These are phyloP conservation scores for Drosophila quinaria DNA, from an alignment of 2,888 invertebrate genomes.

Conservation along the genomic window DNA sequence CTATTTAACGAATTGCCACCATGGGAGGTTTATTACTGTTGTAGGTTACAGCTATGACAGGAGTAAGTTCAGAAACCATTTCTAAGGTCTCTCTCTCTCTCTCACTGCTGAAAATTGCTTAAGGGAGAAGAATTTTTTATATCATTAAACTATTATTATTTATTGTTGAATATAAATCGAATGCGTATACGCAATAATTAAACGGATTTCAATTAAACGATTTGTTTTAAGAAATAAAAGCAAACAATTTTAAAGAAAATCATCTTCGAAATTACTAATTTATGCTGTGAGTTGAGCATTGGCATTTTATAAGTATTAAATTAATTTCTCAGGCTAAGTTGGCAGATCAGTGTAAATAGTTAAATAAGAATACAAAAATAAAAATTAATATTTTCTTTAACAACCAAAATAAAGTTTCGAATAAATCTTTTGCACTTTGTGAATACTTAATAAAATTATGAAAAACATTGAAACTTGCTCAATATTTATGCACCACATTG, in stretches of 20 bases:
- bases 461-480: too few species aligned
- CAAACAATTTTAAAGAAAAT: background rate
- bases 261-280: background rate
- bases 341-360: too few species aligned
- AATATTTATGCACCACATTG: too few species aligned
- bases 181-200: background rate
- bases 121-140: background rate
- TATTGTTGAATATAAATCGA: background rate
- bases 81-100: background rate
- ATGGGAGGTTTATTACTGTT: slow-evolving; percentile 36
- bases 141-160: background rate
- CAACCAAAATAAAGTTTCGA: background rate
- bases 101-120: background rate
- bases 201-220: too few species aligned
- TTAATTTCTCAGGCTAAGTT: background rate
- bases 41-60: slow-evolving; percentile 10
- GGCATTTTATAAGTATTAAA: background rate
- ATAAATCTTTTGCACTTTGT: background rate
- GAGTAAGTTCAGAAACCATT: background rate
- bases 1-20: slow-evolving; percentile 46
- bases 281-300: background rate
- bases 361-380: background rate
- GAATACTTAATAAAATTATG: too few species aligned
- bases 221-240: background rate
- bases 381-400: background rate